phyloP scores from a whole-genome alignment of 1,140 invertebrate genomes.

The Lordiphosa mommai region DNA sequence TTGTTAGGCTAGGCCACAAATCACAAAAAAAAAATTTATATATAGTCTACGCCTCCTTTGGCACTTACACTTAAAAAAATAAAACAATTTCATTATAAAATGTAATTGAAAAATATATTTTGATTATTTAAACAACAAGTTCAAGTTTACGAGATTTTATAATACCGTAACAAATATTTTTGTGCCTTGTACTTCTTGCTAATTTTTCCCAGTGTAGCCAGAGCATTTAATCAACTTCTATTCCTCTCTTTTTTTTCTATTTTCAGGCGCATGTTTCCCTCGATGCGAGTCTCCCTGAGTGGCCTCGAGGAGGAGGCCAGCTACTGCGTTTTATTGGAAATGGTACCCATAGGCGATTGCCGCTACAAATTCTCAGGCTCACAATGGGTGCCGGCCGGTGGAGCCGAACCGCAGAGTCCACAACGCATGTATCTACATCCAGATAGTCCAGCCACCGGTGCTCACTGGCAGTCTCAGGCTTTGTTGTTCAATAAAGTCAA shows the following conservation, averaged over 20 bases:
- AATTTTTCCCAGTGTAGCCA: conserved; percentile 41
- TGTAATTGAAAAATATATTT: too few relatives aligned
- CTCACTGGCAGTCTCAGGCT: conserved; percentile 92
- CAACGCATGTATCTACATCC: conserved; percentile 90
- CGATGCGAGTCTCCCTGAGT: conserved; percentile 84
- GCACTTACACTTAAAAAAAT: neutral
- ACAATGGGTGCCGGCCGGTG: conserved; percentile 90
- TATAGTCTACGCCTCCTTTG: conserved; percentile 39
- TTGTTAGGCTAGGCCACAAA: conserved; percentile 73
- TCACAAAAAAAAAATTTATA: conserved; percentile 33
- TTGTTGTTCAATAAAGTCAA: conserved; percentile 93
- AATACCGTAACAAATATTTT: too few relatives aligned
- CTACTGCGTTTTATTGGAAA: conserved; percentile 91
- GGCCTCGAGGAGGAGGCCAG: conserved; percentile 89
- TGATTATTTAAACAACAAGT: too few relatives aligned
- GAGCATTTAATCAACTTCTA: conserved; percentile 58
- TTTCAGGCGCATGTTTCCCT: conserved; percentile 93
- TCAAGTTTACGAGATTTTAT: too few relatives aligned
- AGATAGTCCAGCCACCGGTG: conserved; percentile 90
- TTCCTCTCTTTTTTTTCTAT: conserved; percentile 39
- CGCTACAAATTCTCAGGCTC: conserved; percentile 86
- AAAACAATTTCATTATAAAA: too few relatives aligned
- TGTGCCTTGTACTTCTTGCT: too few relatives aligned
- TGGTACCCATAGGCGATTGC: conserved; percentile 84
- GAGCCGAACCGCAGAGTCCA: conserved; percentile 90